A percentile compares a stretch with the other conserved stretches of the same genome.
Conservation (phyloP, 2,888 invertebrate species). For the Myathropa florea region DNA sequence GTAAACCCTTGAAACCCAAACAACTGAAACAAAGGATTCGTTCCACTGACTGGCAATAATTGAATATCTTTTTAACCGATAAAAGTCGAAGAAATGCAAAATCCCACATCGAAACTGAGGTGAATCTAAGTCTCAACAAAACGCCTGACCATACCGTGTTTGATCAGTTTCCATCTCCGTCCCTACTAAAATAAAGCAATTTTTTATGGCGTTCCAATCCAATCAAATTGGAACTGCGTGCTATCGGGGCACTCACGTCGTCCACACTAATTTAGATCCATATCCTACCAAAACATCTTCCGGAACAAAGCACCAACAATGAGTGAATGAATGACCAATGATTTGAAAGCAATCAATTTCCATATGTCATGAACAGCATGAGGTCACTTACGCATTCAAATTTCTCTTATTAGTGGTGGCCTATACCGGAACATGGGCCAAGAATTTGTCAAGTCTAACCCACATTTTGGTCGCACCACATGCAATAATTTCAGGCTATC, state of each 20-base stretch:
- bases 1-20: too few relatives aligned
- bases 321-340: background rate
- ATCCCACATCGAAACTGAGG: too few relatives aligned
- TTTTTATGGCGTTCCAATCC: background rate
- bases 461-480: background rate
- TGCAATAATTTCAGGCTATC: too few relatives aligned
- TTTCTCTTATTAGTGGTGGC: background rate
- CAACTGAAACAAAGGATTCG: too few relatives aligned
- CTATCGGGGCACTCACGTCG: background rate
- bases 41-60: too few relatives aligned
- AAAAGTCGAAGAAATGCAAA: too few relatives aligned
- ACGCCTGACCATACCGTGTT: too few relatives aligned
- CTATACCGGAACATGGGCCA: background rate
- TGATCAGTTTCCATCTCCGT: too few relatives aligned
- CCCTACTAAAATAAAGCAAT: background rate
- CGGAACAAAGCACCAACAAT: background rate
- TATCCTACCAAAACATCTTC: too few relatives aligned
- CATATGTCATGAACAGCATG: background rate
- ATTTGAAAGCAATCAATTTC: background rate
- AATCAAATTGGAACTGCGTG: background rate
- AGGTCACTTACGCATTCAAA: background rate
- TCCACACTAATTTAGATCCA: background rate
- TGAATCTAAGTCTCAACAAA: too few relatives aligned
- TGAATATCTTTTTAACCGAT: too few relatives aligned
- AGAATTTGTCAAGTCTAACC: background rate